Evolutionary conservation across 2,113 vertebrate genomes (phyloP).

Genomic region (Stictonetta naevosa): DNA sequence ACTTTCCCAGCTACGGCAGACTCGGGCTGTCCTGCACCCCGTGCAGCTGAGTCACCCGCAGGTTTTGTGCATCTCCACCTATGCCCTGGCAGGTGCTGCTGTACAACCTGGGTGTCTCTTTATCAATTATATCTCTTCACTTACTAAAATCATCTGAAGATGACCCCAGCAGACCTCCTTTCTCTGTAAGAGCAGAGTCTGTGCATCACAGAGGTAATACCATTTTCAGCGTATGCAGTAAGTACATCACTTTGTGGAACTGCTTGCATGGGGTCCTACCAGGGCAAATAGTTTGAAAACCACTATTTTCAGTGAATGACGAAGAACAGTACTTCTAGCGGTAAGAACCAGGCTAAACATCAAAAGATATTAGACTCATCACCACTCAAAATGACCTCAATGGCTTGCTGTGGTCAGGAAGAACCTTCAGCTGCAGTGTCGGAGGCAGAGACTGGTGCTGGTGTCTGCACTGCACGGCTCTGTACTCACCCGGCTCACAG

Average conservation of each 20-base stretch:
- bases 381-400: not conserved
- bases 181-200: not conserved
- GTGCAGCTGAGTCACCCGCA: not conserved
- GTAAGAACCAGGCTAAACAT: not conserved
- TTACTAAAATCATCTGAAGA: conserved; percentile 26
- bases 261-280: conserved; percentile 8
- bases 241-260: not conserved
- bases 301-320: not conserved
- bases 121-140: not conserved
- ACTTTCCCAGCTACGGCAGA: not conserved
- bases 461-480: not conserved
- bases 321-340: not conserved
- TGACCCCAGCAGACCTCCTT: conserved; percentile 17
- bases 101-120: not conserved
- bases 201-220: conserved; percentile 3
- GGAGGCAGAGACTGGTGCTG: not conserved
- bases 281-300: conserved; percentile 14
- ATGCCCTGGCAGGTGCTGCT: not conserved
- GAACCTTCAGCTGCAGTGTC: not conserved
- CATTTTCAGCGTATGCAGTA: not conserved
- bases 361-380: not conserved
- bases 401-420: not conserved
- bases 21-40: not conserved
- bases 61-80: not conserved
- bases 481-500: not conserved